Base-by-base conservation (phyloP, 2,113 vertebrate genomes). In the Dipodomys merriami region DNA sequence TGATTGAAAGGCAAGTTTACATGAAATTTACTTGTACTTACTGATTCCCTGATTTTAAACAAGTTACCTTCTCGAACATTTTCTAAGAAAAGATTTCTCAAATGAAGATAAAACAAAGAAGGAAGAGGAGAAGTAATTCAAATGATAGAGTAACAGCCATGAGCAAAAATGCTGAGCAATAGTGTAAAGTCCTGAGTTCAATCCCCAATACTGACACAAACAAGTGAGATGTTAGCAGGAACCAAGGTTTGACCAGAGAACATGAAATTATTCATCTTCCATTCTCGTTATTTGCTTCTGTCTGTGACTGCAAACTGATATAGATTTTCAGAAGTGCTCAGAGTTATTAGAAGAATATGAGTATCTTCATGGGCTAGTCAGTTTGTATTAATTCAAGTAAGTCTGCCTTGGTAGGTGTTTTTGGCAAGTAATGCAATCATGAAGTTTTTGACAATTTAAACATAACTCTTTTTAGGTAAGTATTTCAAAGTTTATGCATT, bases 211-310 rank as follows among this genome's bases (percentile, higher is more conserved):
- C 60, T 30, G 7, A 94, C 15, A 77, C 27, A 65, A 2, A 83
- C 2, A 84, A 11, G 25, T 3, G 20, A 46, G 83, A 95, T 83
- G 6, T 0, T 0, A 0, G 35, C 53, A 62, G 27, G 68, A 87
- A 76, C 72, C 72, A 83, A 83, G 35, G 3, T n/a, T 57, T 78
- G 25, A 12, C 23, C 77, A 92, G 9, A 6, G 91, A 62, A 3
- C 67, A 64, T 84, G 19, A 94, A 89, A 20, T 27, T 44, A 87
- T 94, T 82, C 68, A 93, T 93, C 7, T 20, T 91, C 91, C 89
- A 95, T 2, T 49, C 13, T 27, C 23, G 13, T 49, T 88, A 64
- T 27, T 90, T 90, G 57, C 72, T 91, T 91, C 27, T 39, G 46
- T 83, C 46, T 44, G 60, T 79, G 46, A 81, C 77, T 29, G 71